phyloP scores from a whole-genome alignment of 2,797 vertebrate species.

The Gymnothorax javanicus region DNA sequence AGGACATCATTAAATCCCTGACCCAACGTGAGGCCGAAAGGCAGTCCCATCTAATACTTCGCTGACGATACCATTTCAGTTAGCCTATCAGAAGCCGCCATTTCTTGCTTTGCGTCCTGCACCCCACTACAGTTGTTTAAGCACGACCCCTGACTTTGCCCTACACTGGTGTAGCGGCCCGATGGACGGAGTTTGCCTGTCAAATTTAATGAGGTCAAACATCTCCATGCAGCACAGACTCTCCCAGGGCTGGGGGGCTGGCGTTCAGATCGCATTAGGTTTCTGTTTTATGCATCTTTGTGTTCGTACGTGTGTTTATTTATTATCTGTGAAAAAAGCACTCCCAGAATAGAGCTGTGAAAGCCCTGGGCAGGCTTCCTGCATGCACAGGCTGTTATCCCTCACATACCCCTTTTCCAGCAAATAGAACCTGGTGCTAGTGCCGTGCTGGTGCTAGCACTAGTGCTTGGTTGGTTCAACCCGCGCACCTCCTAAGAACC shows the following conservation, averaged over 20 bases:
- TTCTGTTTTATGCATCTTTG: constrained; percentile 7
- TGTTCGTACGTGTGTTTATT: constrained; percentile 20
- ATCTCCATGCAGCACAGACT: constrained; percentile 3
- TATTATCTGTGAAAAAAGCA: constrained; percentile 12
- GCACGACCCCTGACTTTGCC: background rate
- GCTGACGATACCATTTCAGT: constrained; percentile 5
- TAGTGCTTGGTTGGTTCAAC: no score
- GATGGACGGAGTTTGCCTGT: background rate
- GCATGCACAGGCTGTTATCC: background rate
- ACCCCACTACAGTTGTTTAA: background rate
- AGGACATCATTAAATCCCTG: background rate
- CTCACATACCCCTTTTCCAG: no score
- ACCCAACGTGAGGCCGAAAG: background rate
- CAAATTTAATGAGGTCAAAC: constrained; percentile 29
- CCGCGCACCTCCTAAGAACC: no score
- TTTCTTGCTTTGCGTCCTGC: background rate
- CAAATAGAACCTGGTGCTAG: no score
- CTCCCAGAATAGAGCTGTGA: constrained; percentile 11
- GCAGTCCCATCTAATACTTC: background rate
- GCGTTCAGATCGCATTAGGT: constrained; percentile 30
- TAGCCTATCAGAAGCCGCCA: background rate
- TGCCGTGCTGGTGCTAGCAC: no score
- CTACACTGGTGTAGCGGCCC: background rate
- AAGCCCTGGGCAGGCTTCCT: constrained; percentile 1
- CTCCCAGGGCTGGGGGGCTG: constrained; percentile 7